These are phyloP conservation scores for Hesperia comma DNA, from an alignment of 2,888 invertebrate genomes.

Conservation along the genomic window DNA sequence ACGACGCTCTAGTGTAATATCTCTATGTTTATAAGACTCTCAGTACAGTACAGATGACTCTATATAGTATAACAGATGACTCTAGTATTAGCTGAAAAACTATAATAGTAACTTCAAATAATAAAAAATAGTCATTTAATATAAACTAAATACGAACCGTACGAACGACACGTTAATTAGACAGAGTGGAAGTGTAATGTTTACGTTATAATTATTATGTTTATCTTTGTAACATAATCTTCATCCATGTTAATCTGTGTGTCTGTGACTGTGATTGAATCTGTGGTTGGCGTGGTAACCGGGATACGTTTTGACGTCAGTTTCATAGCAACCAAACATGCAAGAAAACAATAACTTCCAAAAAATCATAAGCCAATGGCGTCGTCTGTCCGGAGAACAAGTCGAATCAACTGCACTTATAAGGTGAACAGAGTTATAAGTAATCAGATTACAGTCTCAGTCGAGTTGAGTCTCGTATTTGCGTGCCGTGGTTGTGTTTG, in stretches of 20 bases:
- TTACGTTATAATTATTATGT: no score
- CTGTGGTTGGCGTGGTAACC: neutral
- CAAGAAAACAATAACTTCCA: conserved; percentile 77
- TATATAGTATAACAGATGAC: no score
- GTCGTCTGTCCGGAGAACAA: conserved; percentile 73
- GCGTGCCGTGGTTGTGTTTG: conserved; percentile 43
- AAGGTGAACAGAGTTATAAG: conserved; percentile 59
- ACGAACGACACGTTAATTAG: no score
- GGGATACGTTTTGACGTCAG: conserved; percentile 32
- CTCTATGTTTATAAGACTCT: no score
- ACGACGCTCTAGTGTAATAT: no score
- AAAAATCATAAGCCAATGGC: conserved; percentile 74
- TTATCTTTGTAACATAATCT: neutral
- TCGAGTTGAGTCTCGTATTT: conserved; percentile 43
- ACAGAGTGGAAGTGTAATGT: no score
- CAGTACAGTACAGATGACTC: no score
- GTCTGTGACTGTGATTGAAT: neutral
- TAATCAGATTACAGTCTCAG: conserved; percentile 42
- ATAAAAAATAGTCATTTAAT: no score
- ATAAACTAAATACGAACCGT: no score
- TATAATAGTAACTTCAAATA: no score
- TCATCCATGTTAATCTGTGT: neutral
- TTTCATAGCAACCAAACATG: conserved; percentile 59
- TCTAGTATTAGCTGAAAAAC: no score
- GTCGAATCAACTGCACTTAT: conserved; percentile 57